Conservation (phyloP, 35 echinoderm and acorn worm genomes). For the Stichopus chloronotus region DNA sequence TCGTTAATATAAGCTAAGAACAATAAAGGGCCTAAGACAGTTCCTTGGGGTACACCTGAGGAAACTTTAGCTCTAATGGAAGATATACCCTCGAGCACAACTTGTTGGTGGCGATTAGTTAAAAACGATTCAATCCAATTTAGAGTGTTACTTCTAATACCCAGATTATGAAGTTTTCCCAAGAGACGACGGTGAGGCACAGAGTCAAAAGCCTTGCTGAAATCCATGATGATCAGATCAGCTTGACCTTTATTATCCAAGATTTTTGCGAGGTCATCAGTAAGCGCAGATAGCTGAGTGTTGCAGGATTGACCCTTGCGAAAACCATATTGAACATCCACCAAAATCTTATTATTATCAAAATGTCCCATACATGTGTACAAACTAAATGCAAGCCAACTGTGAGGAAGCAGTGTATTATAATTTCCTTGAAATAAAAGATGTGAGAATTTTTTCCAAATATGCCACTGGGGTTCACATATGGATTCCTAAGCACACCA, state of each 20-base stretch:
- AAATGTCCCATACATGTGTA: constrained; percentile 69
- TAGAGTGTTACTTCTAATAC: constrained; percentile 47
- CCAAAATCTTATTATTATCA: constrained; percentile 52
- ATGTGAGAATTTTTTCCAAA: too few species aligned
- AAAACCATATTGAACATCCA: constrained; percentile 67
- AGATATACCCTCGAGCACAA: constrained; percentile 32
- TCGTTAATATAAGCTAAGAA: neutral
- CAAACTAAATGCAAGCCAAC: too few species aligned
- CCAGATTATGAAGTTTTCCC: constrained; percentile 36
- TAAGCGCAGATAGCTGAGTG: constrained; percentile 52
- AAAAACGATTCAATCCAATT: constrained; percentile 66
- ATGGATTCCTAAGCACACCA: too few species aligned
- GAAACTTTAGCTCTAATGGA: neutral
- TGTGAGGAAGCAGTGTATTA: too few species aligned
- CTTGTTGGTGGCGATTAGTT: constrained; percentile 48
- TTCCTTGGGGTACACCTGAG: constrained; percentile 1
- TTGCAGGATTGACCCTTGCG: constrained; percentile 53
- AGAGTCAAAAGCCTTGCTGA: constrained; percentile 70
- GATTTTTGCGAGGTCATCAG: constrained; percentile 65
- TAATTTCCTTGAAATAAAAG: too few species aligned
- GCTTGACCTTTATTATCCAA: constrained; percentile 54
- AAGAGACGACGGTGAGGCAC: constrained; percentile 63
- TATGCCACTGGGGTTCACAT: too few species aligned
- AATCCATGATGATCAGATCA: constrained; percentile 67
- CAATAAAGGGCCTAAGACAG: neutral